Conservation (phyloP, 2,113 vertebrate species). For the Pluvialis apricaria region DNA sequence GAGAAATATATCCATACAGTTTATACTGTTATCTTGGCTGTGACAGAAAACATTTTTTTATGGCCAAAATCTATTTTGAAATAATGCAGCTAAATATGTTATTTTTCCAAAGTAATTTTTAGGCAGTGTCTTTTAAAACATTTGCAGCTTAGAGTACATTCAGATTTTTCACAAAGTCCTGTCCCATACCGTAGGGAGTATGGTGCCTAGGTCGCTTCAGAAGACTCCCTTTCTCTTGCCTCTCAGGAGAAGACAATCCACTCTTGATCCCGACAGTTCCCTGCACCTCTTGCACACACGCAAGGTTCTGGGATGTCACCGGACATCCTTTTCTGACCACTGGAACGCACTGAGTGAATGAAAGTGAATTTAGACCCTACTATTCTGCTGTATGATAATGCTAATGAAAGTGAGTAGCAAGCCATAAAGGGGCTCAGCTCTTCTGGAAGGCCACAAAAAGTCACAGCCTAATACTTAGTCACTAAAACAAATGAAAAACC, state of each 20-base stretch:
- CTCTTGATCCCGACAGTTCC: not conserved
- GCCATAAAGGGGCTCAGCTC: not conserved
- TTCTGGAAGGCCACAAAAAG: not conserved
- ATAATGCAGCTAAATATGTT: not conserved
- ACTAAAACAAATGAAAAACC: not conserved
- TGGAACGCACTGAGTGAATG: not conserved
- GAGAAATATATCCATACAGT: not conserved
- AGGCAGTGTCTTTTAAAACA: not conserved
- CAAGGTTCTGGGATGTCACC: not conserved
- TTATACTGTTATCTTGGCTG: not conserved
- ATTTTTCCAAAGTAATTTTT: not conserved
- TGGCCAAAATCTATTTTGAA: not conserved
- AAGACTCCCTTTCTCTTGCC: not conserved
- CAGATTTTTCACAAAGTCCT: not conserved
- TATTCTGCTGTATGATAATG: not conserved
- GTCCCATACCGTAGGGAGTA: not conserved
- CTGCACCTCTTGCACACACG: not conserved
- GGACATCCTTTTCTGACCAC: not conserved
- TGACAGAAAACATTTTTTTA: not conserved
- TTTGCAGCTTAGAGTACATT: not conserved
- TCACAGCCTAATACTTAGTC: not conserved
- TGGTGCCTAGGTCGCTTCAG: not conserved
- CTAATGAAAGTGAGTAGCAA: not conserved
- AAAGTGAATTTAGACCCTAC: not conserved
- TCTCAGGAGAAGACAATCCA: not conserved